phyloP scores from a whole-genome alignment of 1,140 invertebrate genomes.

The Marisa cornuarietis region DNA sequence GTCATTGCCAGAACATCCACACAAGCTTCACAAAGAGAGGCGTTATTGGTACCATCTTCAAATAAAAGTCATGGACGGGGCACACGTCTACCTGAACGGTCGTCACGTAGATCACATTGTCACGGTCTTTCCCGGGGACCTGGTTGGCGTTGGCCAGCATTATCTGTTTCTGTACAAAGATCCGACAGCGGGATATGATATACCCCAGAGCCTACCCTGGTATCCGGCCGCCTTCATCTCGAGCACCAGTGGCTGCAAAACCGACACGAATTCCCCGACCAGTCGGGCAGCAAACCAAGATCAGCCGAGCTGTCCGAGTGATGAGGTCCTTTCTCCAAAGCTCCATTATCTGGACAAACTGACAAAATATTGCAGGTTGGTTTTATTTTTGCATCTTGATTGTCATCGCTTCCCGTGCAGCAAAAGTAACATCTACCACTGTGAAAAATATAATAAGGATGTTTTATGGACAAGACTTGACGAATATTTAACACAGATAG shows the following conservation, averaged over 20 bases:
- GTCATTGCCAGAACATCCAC: neutral
- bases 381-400: no score
- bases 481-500: no score
- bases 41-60: slow-evolving; percentile 49
- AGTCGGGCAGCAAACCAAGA: neutral
- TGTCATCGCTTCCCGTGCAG: neutral
- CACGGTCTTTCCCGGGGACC: slow-evolving; percentile 48
- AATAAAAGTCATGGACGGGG: slow-evolving; percentile 37
- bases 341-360: no score
- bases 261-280: neutral
- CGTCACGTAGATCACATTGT: slow-evolving; percentile 29
- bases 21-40: slow-evolving; percentile 24
- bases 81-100: slow-evolving; percentile 47
- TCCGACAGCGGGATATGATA: slow-evolving; percentile 49
- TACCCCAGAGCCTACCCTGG: slow-evolving; percentile 52
- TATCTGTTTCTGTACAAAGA: slow-evolving; percentile 60
- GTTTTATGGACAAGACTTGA: no score
- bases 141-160: slow-evolving; percentile 49
- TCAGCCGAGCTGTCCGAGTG: neutral
- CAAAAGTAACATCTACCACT: no score
- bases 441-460: no score
- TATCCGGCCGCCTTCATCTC: slow-evolving; percentile 17
- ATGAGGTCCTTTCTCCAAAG: no score
- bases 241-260: no score
- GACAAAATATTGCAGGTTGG: no score